A percentile compares a stretch with the other conserved stretches of the same genome.
Evolutionary conservation across 1,140 invertebrate genomes (phyloP).

Genomic region (Drosophila pachea): DNA sequence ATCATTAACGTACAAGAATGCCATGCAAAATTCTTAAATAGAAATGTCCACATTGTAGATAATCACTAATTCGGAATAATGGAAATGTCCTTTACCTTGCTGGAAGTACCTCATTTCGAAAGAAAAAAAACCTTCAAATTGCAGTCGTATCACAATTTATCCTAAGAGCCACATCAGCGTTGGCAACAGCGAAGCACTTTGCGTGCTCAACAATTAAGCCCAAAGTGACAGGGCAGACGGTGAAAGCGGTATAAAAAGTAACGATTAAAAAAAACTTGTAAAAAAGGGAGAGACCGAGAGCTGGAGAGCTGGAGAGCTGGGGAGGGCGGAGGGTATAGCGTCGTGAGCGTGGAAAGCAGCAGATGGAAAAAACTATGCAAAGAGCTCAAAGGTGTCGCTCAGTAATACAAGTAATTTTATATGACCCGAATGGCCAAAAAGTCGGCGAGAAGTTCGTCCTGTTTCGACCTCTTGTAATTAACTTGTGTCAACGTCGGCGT

Average conservation of each 20-base stretch:
- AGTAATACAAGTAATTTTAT: conserved; percentile 51
- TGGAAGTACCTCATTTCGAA: no score
- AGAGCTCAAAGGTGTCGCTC: conserved; percentile 26
- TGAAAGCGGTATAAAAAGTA: conserved; percentile 31
- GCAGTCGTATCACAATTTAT: neutral
- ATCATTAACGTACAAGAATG: no score
- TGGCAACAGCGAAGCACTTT: conserved; percentile 25
- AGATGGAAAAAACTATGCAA: conserved; percentile 15
- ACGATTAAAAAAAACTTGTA: conserved; percentile 29
- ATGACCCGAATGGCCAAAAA: conserved; percentile 41
- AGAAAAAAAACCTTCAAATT: neutral
- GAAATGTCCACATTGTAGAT: no score
- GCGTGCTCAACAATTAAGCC: conserved; percentile 45
- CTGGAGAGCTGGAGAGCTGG: neutral
- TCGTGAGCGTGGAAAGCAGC: no score
- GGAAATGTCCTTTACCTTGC: no score
- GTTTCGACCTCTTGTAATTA: conserved; percentile 46
- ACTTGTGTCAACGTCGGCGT: conserved; percentile 47
- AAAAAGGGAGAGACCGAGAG: neutral
- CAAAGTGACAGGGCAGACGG: conserved; percentile 27
- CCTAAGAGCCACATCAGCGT: conserved; percentile 4
- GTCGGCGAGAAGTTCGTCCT: conserved; percentile 31
- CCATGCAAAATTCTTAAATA: no score
- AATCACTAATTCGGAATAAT: no score
- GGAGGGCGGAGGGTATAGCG: neutral